Evolutionary conservation across 2,113 vertebrate species (phyloP).

Genomic region (Martes martes): DNA sequence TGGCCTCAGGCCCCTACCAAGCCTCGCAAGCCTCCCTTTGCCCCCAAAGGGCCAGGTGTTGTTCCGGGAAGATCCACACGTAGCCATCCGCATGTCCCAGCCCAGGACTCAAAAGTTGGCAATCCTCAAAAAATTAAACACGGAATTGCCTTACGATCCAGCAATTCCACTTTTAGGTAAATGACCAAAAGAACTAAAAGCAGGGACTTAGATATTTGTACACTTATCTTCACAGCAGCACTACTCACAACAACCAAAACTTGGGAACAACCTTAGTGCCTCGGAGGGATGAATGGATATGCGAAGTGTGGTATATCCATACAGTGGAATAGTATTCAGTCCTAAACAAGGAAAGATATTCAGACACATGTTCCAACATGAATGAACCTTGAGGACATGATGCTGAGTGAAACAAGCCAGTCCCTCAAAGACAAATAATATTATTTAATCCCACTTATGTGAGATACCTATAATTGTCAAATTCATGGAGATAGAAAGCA

Average conservation of each 20-base stretch:
- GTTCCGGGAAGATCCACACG: background rate
- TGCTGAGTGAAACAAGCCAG: background rate
- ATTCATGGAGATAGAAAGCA: background rate
- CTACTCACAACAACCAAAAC: accelerated
- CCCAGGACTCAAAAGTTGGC: accelerated
- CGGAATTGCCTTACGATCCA: accelerated
- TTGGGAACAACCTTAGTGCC: background rate
- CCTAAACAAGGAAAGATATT: background rate
- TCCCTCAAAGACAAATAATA: background rate
- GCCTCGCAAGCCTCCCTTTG: accelerated
- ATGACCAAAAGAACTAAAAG: background rate
- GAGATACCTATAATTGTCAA: too few species aligned
- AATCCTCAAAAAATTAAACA: background rate
- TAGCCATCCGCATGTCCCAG: accelerated
- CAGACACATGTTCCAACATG: accelerated
- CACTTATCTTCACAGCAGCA: accelerated
- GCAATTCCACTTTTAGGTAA: background rate
- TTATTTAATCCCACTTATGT: accelerated
- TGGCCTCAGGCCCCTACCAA: accelerated
- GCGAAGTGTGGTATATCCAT: accelerated
- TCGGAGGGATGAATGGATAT: accelerated
- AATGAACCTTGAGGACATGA: too few species aligned
- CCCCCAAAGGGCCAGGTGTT: background rate
- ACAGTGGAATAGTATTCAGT: background rate
- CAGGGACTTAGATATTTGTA: accelerated